These are phyloP conservation scores for Galerucella pusilla DNA, from an alignment of 2,888 invertebrate species.

Conservation along the genomic window DNA sequence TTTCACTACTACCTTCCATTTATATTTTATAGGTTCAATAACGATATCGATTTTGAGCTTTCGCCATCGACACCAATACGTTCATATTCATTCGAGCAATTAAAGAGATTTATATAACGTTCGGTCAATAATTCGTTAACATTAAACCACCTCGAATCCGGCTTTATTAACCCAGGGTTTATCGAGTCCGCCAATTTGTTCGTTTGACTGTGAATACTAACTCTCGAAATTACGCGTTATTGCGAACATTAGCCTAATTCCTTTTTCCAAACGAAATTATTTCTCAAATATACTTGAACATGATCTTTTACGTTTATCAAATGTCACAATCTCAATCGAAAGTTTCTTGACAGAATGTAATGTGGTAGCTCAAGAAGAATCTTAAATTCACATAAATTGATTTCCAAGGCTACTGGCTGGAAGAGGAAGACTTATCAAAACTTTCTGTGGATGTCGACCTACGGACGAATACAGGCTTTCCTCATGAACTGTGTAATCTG, in stretches of 20 bases:
- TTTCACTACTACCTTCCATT: neutral
- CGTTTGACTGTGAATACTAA: constrained; percentile 23
- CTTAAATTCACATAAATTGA: too few relatives aligned
- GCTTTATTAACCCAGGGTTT: constrained; percentile 35
- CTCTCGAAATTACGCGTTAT: constrained; percentile 25
- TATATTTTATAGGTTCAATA: constrained; percentile 6
- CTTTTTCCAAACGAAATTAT: constrained; percentile 10
- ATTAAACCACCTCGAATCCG: constrained; percentile 33
- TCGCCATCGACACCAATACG: constrained; percentile 15
- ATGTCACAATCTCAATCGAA: neutral
- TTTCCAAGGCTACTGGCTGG: too few relatives aligned
- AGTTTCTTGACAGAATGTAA: neutral
- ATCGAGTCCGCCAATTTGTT: constrained; percentile 32
- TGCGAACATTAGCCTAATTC: constrained; percentile 26
- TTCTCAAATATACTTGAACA: too few relatives aligned
- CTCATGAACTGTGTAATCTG: too few relatives aligned
- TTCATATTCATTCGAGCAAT: constrained; percentile 31
- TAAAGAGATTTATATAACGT: constrained; percentile 29
- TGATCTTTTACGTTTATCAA: too few relatives aligned
- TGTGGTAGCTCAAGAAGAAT: too few relatives aligned
- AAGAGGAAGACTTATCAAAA: too few relatives aligned
- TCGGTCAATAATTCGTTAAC: constrained; percentile 29
- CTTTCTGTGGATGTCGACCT: too few relatives aligned
- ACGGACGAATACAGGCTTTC: too few relatives aligned
- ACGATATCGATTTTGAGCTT: constrained; percentile 16